Evolutionary conservation across 2,113 vertebrate genomes (phyloP).

Genomic region (Cynopterus brachyotis): DNA sequence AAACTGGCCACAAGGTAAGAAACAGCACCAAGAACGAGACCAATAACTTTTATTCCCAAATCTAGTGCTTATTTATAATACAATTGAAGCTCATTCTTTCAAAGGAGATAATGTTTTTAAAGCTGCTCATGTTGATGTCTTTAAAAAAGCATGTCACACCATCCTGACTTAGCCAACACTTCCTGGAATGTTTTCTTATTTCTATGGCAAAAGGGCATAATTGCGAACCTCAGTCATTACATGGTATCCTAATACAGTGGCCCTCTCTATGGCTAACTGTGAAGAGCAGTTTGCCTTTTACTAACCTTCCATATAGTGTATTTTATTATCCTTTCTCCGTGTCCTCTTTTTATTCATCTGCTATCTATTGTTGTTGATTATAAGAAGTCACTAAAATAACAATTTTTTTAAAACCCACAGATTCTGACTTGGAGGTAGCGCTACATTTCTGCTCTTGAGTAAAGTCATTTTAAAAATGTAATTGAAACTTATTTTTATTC

Average conservation of each 20-base stretch:
- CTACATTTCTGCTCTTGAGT: neutral
- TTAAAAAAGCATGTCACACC: neutral
- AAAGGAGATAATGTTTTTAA: neutral
- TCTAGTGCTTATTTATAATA: neutral
- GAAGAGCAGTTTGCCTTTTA: neutral
- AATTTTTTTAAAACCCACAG: neutral
- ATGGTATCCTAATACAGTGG: neutral
- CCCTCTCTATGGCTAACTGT: neutral
- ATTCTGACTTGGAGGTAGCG: neutral
- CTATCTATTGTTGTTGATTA: slow-evolving; percentile 5
- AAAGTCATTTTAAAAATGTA: neutral
- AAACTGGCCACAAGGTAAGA: neutral
- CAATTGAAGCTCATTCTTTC: neutral
- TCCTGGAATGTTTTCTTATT: neutral
- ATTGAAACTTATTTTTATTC: neutral
- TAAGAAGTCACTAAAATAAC: neutral
- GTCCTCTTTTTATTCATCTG: neutral
- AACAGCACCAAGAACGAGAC: neutral
- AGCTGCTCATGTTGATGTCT: neutral
- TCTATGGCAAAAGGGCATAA: neutral
- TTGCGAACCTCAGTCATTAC: neutral
- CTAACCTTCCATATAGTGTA: neutral
- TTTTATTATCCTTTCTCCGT: neutral
- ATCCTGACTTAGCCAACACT: neutral
- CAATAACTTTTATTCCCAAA: neutral